Conservation (phyloP, 1,140 invertebrate species). For the Mesaphorura yosii region DNA sequence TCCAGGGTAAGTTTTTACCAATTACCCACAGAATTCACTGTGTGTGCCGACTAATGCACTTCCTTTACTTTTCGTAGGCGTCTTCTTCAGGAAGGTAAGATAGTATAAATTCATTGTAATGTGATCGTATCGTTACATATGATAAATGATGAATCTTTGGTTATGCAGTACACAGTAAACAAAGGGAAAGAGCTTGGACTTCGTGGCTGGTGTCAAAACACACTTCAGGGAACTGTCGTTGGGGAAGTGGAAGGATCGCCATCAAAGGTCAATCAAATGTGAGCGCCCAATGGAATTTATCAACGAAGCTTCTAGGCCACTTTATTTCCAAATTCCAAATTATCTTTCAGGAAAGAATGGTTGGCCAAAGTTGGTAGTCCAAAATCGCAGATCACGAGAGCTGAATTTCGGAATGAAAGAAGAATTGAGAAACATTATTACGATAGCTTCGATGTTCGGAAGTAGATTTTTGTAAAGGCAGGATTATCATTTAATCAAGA, state of each 20-base stretch:
- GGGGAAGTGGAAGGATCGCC: constrained; percentile 55
- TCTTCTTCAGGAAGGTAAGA: constrained; percentile 23
- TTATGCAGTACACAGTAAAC: constrained; percentile 50
- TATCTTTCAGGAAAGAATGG: constrained; percentile 51
- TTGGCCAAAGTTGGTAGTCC: constrained; percentile 54
- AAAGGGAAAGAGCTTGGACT: constrained; percentile 52
- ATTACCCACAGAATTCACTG: too few relatives aligned
- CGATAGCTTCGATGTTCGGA: constrained; percentile 28
- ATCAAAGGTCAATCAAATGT: constrained; percentile 54
- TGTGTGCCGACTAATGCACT: too few relatives aligned
- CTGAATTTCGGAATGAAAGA: constrained; percentile 49
- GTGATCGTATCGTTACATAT: background rate
- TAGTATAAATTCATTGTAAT: background rate
- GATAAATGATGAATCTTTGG: background rate
- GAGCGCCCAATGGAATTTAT: constrained; percentile 34
- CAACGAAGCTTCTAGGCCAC: background rate
- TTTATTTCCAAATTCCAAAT: constrained; percentile 1
- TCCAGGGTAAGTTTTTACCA: constrained; percentile 21
- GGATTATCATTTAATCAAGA: too few relatives aligned
- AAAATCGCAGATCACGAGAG: constrained; percentile 51
- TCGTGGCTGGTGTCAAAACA: constrained; percentile 67
- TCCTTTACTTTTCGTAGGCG: too few relatives aligned
- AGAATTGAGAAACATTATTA: constrained; percentile 31
- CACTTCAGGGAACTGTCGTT: constrained; percentile 52
- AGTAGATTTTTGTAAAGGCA: too few relatives aligned